phyloP scores from a whole-genome alignment of 2,113 vertebrate genomes.

The Rhipidura dahli region DNA sequence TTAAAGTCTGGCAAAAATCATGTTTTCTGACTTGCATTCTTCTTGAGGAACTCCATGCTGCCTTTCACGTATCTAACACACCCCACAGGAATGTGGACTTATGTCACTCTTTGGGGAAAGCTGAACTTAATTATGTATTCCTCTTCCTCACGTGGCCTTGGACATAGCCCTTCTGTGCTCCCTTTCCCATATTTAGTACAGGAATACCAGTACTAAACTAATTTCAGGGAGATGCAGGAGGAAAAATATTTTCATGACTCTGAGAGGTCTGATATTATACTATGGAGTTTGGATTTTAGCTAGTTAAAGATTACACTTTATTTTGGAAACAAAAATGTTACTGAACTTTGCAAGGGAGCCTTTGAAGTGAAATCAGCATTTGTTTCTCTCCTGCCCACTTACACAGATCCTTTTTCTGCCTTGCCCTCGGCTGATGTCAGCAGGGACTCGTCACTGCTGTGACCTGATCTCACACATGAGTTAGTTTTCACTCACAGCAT shows the following conservation, averaged over 20 bases:
- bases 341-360: not conserved
- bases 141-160: not conserved
- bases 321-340: not conserved
- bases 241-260: not conserved
- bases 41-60: not conserved
- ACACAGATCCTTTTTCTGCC: not conserved
- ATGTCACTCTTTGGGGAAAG: not conserved
- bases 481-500: not conserved
- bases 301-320: not conserved
- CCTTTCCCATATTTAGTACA: not conserved
- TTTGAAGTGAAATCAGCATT: not conserved
- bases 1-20: not conserved
- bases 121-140: not conserved
- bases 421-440: not conserved
- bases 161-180: not conserved
- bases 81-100: not conserved
- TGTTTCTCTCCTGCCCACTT: not conserved
- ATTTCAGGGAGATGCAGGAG: not conserved
- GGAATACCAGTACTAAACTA: not conserved
- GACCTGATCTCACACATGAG: not conserved
- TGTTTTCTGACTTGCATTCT: not conserved
- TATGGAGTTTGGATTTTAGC: not conserved
- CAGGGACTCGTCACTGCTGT: not conserved
- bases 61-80: not conserved
- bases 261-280: not conserved